Evolutionary conservation across 2,888 invertebrate species (phyloP).

Genomic region (Rhabditoides inermis): DNA sequence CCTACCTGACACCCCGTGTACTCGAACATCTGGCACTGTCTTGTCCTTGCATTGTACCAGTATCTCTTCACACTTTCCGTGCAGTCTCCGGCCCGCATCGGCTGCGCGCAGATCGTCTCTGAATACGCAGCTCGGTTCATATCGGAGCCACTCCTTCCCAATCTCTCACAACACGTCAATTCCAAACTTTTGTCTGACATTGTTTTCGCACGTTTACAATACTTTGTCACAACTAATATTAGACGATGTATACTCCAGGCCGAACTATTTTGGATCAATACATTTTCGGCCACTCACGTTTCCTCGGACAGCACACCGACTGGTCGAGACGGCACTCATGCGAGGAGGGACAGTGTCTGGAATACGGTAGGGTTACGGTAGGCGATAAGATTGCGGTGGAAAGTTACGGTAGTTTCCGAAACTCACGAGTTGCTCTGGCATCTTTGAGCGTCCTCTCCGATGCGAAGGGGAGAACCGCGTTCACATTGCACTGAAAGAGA

Average conservation of each 20-base stretch:
- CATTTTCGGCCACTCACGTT: slow-evolving; percentile 37
- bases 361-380: too few relatives aligned
- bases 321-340: slow-evolving; percentile 40
- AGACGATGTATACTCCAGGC: slow-evolving; percentile 40
- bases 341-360: slow-evolving; percentile 38
- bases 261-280: slow-evolving; percentile 39
- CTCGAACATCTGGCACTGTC: slow-evolving; percentile 41
- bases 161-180: too few relatives aligned
- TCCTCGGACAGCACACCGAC: slow-evolving; percentile 41
- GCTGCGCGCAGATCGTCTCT: slow-evolving; percentile 44
- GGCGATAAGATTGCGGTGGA: too few relatives aligned
- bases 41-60: slow-evolving; percentile 35
- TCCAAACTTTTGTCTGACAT: too few relatives aligned
- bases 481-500: slow-evolving; percentile 42
- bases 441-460: slow-evolving; percentile 33
- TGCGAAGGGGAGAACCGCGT: slow-evolving; percentile 30
- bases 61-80: slow-evolving; percentile 33
- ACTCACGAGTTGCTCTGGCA: slow-evolving; percentile 33
- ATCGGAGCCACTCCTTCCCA: too few relatives aligned
- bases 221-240: too few relatives aligned
- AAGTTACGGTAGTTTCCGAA: too few relatives aligned
- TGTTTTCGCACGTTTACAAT: too few relatives aligned
- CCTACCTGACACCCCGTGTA: slow-evolving; percentile 35
- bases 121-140: too few relatives aligned
- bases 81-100: slow-evolving; percentile 38